Evolutionary conservation across 2,113 vertebrate species (phyloP).

Genomic region (Tilapia sparmanii): DNA sequence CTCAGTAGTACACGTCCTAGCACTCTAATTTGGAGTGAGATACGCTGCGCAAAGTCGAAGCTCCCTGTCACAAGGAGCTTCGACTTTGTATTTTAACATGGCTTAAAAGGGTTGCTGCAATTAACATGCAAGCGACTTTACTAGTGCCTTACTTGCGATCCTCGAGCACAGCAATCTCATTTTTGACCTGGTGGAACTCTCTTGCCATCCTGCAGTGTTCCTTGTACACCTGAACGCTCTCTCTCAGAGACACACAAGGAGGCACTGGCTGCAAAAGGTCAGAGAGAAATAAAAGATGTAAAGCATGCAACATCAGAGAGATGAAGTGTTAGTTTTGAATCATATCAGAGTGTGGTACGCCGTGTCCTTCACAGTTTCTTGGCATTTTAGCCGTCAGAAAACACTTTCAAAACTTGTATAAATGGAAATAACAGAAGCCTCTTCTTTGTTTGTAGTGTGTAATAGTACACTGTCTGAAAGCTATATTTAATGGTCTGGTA

Average conservation of each 20-base stretch:
- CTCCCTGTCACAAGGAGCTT: background rate
- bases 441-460: background rate
- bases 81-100: background rate
- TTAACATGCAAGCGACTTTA: background rate
- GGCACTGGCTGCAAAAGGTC: slow-evolving; percentile 81
- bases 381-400: background rate
- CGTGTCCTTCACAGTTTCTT: background rate
- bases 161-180: slow-evolving; percentile 88
- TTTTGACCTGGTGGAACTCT: slow-evolving; percentile 92
- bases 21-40: background rate
- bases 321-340: background rate
- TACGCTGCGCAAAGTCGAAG: background rate
- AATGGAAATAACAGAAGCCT: background rate
- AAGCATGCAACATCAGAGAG: background rate
- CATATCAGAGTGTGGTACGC: background rate
- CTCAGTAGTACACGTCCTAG: background rate
- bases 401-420: background rate
- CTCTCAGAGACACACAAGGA: slow-evolving; percentile 83
- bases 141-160: slow-evolving; percentile 84
- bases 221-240: slow-evolving; percentile 92
- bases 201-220: slow-evolving; percentile 95
- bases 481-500: background rate
- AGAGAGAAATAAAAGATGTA: background rate
- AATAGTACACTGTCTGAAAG: background rate
- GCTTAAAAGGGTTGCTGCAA: background rate